A percentile compares a stretch with the other conserved stretches of the same genome.
phyloP scores from a whole-genome alignment of 2,113 vertebrate genomes.

The Tragelaphus buxtoni region DNA sequence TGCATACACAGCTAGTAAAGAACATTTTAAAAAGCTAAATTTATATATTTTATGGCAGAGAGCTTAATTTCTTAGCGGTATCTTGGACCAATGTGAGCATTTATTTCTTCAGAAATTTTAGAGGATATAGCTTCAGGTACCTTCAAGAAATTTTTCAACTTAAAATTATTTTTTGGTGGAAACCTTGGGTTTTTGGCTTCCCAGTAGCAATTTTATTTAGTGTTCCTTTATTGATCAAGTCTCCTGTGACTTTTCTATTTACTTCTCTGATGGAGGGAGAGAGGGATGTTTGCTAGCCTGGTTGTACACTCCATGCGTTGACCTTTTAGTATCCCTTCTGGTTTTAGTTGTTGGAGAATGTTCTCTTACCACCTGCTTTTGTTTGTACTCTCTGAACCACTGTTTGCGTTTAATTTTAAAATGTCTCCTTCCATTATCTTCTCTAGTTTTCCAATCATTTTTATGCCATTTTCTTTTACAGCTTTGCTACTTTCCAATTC shows the following conservation, averaged over 20 bases:
- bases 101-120: neutral
- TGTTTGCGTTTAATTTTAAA: constrained; percentile 66
- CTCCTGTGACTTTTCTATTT: constrained; percentile 51
- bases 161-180: neutral
- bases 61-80: neutral
- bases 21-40: neutral
- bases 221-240: neutral
- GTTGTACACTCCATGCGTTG: neutral
- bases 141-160: neutral
- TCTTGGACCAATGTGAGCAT: neutral
- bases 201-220: constrained; percentile 41
- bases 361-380: constrained; percentile 3
- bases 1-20: neutral
- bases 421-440: constrained; percentile 24
- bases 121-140: neutral
- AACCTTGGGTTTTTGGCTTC: neutral
- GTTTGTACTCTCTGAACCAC: constrained; percentile 37
- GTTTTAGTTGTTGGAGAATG: neutral
- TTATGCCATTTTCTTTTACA: neutral
- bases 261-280: neutral
- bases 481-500: neutral
- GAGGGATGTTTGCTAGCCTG: neutral
- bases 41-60: neutral
- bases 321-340: neutral
- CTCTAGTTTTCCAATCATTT: neutral